Conservation (phyloP, 1,140 invertebrate species). For the Cherax destructor region DNA sequence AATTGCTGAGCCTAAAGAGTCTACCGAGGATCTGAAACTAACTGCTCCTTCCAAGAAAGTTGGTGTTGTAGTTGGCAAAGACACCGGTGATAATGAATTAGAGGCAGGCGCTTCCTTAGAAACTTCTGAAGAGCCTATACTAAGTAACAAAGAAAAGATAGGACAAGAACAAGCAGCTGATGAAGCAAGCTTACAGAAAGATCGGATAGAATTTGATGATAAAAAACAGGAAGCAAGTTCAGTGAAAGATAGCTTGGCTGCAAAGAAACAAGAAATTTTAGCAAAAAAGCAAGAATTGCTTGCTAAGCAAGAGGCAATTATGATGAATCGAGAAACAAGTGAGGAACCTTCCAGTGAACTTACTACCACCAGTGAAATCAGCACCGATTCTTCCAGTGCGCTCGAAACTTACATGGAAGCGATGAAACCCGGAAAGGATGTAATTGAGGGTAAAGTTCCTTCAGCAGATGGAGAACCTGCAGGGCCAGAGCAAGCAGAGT, state of each 20-base stretch:
- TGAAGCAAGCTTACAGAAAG: background rate
- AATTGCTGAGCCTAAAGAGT: background rate
- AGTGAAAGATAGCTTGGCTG: slow-evolving; percentile 33
- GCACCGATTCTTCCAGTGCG: slow-evolving; percentile 29
- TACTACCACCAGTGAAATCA: slow-evolving; percentile 59
- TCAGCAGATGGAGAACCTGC: background rate
- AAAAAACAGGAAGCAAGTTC: slow-evolving; percentile 4
- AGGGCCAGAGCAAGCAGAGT: background rate
- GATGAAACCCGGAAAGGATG: slow-evolving; percentile 14
- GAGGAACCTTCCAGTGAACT: slow-evolving; percentile 59
- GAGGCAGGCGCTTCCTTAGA: background rate
- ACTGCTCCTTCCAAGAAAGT: background rate
- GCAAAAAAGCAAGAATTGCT: slow-evolving; percentile 65
- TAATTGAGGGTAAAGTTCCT: background rate
- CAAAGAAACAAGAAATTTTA: slow-evolving; percentile 65
- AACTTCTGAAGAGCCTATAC: background rate
- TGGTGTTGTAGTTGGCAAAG: background rate
- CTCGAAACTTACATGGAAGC: slow-evolving; percentile 35
- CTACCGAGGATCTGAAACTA: background rate
- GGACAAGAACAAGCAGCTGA: background rate
- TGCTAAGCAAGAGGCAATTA: slow-evolving; percentile 50
- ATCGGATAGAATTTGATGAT: background rate
- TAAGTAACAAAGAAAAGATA: slow-evolving; percentile 5
- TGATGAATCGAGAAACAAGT: slow-evolving; percentile 53
- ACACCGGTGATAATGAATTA: background rate